phyloP scores from a whole-genome alignment of 2,797 vertebrate species.

The Coregonus suidteri region DNA sequence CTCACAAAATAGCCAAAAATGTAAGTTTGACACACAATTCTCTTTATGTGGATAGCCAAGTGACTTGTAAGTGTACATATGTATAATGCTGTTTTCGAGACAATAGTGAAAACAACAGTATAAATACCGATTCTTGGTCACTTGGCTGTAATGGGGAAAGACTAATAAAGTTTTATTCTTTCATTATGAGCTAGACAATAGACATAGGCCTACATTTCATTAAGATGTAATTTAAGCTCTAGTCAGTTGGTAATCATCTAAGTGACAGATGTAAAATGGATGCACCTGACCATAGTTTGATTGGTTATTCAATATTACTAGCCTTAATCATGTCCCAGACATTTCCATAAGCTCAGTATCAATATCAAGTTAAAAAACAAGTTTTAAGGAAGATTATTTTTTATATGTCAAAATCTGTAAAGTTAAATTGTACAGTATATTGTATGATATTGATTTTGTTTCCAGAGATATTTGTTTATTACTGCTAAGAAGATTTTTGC shows the following conservation, averaged over 20 bases:
- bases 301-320: background rate
- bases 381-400: slow-evolving; percentile 64
- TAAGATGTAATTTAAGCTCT: background rate
- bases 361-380: background rate
- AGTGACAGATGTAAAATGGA: background rate
- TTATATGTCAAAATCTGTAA: slow-evolving; percentile 66
- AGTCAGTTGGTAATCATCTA: background rate
- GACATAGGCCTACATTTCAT: background rate
- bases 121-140: background rate
- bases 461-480: slow-evolving; percentile 59
- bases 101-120: background rate
- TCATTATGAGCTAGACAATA: background rate
- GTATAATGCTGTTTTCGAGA: background rate
- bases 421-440: slow-evolving; percentile 82
- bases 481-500: slow-evolving; percentile 79
- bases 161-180: background rate
- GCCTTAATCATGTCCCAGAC: background rate
- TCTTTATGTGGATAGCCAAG: background rate
- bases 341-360: slow-evolving; percentile 2
- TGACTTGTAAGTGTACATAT: background rate
- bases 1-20: background rate
- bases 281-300: background rate
- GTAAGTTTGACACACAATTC: background rate
- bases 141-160: background rate
- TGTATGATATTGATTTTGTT: slow-evolving; percentile 72